phyloP scores from a whole-genome alignment of 2,797 vertebrate genomes.

The Microhierax caerulescens region DNA sequence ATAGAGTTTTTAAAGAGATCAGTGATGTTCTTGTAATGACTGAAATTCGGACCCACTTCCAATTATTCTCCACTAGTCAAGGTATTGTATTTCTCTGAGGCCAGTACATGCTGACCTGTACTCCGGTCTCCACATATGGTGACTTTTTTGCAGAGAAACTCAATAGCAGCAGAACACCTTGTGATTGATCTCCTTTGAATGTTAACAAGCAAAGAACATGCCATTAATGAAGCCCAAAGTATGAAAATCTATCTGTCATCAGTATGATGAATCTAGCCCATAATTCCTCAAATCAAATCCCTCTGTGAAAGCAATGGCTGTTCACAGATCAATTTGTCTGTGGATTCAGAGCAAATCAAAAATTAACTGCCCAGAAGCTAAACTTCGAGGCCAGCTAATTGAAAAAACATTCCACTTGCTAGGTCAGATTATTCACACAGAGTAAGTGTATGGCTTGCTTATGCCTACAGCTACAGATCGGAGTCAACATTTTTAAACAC shows the following conservation, averaged over 20 bases:
- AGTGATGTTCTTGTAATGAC: not conserved
- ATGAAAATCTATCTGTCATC: constrained; percentile 43
- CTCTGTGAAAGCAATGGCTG: constrained; percentile 29
- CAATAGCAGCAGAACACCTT: not conserved
- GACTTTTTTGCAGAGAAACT: not conserved
- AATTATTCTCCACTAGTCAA: not conserved
- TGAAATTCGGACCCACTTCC: not conserved
- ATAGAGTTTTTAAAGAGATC: not conserved
- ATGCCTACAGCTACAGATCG: not conserved
- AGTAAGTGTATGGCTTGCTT: not conserved
- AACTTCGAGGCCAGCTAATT: constrained; percentile 8
- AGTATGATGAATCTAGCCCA: constrained; percentile 25
- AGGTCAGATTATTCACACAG: not conserved
- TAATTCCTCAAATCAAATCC: constrained; percentile 62
- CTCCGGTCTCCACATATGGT: not conserved
- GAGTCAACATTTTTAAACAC: not conserved
- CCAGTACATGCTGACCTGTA: not conserved
- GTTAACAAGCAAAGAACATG: constrained; percentile 50
- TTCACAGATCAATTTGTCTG: constrained; percentile 41
- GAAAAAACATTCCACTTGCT: constrained; percentile 23
- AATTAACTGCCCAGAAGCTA: constrained; percentile 49
- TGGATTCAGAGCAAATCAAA: constrained; percentile 48
- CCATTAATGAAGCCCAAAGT: constrained; percentile 54
- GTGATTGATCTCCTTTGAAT: constrained; percentile 41
- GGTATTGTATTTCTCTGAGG: not conserved